Base-by-base conservation (phyloP, 2,797 vertebrate genomes). In the Schizothorax lantsangensis region DNA sequence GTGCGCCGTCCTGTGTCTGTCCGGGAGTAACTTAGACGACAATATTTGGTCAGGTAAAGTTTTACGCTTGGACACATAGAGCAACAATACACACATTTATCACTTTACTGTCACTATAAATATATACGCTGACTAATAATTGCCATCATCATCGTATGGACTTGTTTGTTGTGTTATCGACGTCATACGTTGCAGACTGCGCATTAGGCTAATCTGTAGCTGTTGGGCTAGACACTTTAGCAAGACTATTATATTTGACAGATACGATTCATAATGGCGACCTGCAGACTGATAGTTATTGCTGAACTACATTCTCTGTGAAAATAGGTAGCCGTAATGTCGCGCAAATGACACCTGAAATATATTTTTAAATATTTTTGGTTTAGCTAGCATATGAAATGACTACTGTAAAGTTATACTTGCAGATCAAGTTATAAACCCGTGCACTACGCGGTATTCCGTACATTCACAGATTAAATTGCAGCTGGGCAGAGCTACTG, bases 1-100 rank as follows among this genome's bases (percentile, higher is more conserved):
- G 84, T 79, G 89, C 90, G 57, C 88, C 90, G 87, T 59, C 77
- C 87, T 82, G 87, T 47, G 85, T 73, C 79, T 78, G 66, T 83
- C 84, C 81, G 88, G 84, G 84, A 87, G 82, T 69, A 30, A 30
- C 30, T 30, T 30, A 84, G 84, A 83, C 81, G 86, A 81, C 54
- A 84, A 49, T 52, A 54, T 75, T 79, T 86, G 33, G 40, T 40
- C 81, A 91, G 90, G 90, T 91, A 90, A 90, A 85, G 79, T 86
- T 86, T 83, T 45, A 47, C 1, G 7, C 19, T 78, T 69, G 4
- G 15, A 49, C 33, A 40, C 33, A 23, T 43, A n/a, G 2, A 26
- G 5, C 6, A 68, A 26, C 1, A 30, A 14, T 21, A 68, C 9
- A 36, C 33, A 43, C 45, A 81, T 66, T 19, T 30, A n/a, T 36